Evolutionary conservation across 2,797 vertebrate species (phyloP), one percentile per base, ranked within the genome.

Genomic region (Alosa sapidissima): DNA sequence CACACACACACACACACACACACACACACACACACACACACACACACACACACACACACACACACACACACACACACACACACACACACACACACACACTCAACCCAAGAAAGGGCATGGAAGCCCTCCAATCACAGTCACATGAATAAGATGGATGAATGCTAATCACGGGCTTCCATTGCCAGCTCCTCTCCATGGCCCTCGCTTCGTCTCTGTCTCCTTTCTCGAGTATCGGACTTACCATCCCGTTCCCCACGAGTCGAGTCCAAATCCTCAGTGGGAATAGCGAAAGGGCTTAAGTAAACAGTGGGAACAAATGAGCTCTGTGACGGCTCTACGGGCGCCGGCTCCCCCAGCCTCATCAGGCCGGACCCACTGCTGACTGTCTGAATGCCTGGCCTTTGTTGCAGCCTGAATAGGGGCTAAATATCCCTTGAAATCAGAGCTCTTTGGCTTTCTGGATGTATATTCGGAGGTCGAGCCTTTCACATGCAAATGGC

Each of bases 271-370:
- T 93, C 92, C 93, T 92, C 91, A 88, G 88, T 89, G 91, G 91
- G 88, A 92, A 92, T 92, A 92, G 92, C 90, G 91, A 89, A 91
- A 90, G 90, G 91, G 89, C 94, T 96, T 96, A 95, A 96, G 93
- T 95, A 96, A 96, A 96, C 95, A 95, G 93, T 91, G 87, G 94
- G 95, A 95, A 95, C 95, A 96, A 96, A 95, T 94, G 93, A 93
- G 93, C 91, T 93, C 93, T 94, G 93, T 94, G 95, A 94, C 88
- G 89, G 95, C 92, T 92, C 91, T 87, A 89, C 91, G 81, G 92
- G 92, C 92, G 87, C 89, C 88, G 90, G 91, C 93, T 94, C 93
- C 93, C 91, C 92, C 90, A 89, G 89, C 88, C 84, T 89, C 91
- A 92, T 91, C 92, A 90, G 88, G 81, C 89, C 83, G 84, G 88